phyloP scores from a whole-genome alignment of 2,888 invertebrate species.

The Andrena flavipes region DNA sequence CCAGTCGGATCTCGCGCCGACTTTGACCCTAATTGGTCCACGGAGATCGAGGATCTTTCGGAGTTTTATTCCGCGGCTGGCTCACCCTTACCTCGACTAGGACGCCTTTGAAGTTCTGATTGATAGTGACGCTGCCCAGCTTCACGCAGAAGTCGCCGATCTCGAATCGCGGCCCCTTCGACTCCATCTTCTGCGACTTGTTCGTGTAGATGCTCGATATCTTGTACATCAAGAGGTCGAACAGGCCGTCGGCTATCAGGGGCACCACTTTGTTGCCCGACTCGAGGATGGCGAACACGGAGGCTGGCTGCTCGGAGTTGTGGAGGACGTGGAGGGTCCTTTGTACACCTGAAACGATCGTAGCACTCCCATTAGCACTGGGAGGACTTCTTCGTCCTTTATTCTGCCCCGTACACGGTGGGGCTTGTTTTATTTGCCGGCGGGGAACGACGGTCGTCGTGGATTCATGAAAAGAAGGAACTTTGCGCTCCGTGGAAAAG shows the following conservation, averaged over 20 bases:
- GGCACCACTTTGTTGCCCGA: slow-evolving; percentile 94
- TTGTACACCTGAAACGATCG: slow-evolving; percentile 88
- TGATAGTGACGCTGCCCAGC: slow-evolving; percentile 96
- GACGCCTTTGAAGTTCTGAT: slow-evolving; percentile 96
- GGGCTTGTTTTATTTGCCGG: too few relatives aligned
- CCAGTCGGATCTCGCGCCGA: slow-evolving; percentile 2
- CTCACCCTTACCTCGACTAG: slow-evolving; percentile 90
- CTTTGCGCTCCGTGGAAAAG: background rate
- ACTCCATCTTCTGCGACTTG: slow-evolving; percentile 95
- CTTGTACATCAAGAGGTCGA: slow-evolving; percentile 96
- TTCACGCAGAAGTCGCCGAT: slow-evolving; percentile 97
- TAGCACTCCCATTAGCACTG: background rate
- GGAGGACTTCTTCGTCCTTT: too few relatives aligned
- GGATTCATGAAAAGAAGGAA: background rate
- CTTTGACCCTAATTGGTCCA: slow-evolving; percentile 23
- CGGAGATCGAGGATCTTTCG: background rate
- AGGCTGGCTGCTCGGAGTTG: slow-evolving; percentile 97
- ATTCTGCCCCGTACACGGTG: too few relatives aligned
- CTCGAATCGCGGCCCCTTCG: slow-evolving; percentile 95
- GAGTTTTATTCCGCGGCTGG: background rate
- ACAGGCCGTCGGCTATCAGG: slow-evolving; percentile 95
- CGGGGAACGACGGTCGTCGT: background rate
- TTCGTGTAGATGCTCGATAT: slow-evolving; percentile 94
- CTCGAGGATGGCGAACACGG: slow-evolving; percentile 96
- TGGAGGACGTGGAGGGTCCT: slow-evolving; percentile 96